Conservation (phyloP, 2,113 vertebrate species). For the Hydropotes inermis region DNA sequence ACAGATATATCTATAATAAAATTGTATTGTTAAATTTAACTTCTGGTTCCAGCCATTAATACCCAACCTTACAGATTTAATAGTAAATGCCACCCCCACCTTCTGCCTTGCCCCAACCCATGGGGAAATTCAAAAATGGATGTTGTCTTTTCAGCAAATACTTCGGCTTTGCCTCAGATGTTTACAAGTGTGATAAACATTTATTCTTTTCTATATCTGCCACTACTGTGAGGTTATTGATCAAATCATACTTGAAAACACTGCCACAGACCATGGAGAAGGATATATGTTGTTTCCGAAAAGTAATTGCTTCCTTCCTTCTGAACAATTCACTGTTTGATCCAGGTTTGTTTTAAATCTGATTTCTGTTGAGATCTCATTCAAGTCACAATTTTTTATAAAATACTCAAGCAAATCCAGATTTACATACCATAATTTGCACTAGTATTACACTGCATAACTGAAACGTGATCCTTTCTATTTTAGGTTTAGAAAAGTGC, state of each 20-base stretch:
- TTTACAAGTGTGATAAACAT: constrained; percentile 75
- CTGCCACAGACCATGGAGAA: constrained; percentile 48
- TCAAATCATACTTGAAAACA: constrained; percentile 69
- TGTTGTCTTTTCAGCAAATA: constrained; percentile 52
- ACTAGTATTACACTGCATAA: neutral
- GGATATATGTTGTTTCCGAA: constrained; percentile 60
- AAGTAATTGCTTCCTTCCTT: constrained; percentile 68
- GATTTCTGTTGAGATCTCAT: neutral
- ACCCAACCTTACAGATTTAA: neutral
- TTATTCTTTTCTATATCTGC: constrained; percentile 69
- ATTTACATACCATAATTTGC: constrained; percentile 17
- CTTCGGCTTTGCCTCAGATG: constrained; percentile 55
- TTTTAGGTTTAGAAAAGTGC: neutral
- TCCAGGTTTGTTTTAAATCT: constrained; percentile 41
- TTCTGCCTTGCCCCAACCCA: neutral
- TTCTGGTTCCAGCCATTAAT: constrained; percentile 2
- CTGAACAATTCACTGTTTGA: constrained; percentile 61
- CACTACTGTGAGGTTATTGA: constrained; percentile 72
- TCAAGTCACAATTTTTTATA: neutral
- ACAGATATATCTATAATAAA: neutral
- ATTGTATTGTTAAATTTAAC: neutral
- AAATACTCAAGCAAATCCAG: constrained; percentile 11
- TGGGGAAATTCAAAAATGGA: constrained; percentile 49
- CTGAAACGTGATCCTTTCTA: neutral
- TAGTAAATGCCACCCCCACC: neutral